A percentile compares a stretch with the other conserved stretches of the same genome.
These are phyloP conservation scores for Netelia fuscicornis DNA, from an alignment of 2,888 invertebrate species.

Conservation along the genomic window DNA sequence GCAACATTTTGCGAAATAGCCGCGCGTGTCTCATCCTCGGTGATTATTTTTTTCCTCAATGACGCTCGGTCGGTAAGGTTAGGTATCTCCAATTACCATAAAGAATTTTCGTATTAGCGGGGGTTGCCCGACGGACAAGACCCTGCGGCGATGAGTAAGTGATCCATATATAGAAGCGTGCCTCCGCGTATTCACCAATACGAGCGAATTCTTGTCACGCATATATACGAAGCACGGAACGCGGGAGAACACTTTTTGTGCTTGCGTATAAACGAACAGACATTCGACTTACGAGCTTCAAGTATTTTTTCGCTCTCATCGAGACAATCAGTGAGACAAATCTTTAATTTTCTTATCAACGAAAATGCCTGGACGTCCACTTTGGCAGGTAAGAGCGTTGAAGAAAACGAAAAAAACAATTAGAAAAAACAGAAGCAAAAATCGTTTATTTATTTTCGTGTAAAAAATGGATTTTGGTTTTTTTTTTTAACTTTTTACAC, in stretches of 20 bases:
- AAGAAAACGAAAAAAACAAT: not conserved
- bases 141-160: slow-evolving; percentile 71
- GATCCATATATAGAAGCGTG: slow-evolving; percentile 83
- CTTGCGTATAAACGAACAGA: slow-evolving; percentile 68
- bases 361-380: slow-evolving; percentile 91
- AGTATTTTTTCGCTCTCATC: slow-evolving; percentile 22
- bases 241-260: slow-evolving; percentile 83
- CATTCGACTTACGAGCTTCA: slow-evolving; percentile 6
- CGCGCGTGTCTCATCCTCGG: slow-evolving; percentile 9
- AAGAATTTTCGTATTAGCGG: slow-evolving; percentile 51
- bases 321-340: slow-evolving; percentile 15
- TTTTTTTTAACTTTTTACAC: not conserved
- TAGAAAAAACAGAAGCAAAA: not conserved
- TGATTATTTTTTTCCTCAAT: slow-evolving; percentile 5
- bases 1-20: slow-evolving; percentile 58
- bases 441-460: not conserved
- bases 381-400: slow-evolving; percentile 89
- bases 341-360: slow-evolving; percentile 15
- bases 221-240: slow-evolving; percentile 82
- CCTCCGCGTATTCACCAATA: slow-evolving; percentile 80
- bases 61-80: slow-evolving; percentile 43
- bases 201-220: slow-evolving; percentile 80
- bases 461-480: not conserved
- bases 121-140: not conserved
- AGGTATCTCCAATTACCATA: slow-evolving; percentile 72